phyloP scores from a whole-genome alignment of 2,888 invertebrate species.

The Nymphalis urticae region DNA sequence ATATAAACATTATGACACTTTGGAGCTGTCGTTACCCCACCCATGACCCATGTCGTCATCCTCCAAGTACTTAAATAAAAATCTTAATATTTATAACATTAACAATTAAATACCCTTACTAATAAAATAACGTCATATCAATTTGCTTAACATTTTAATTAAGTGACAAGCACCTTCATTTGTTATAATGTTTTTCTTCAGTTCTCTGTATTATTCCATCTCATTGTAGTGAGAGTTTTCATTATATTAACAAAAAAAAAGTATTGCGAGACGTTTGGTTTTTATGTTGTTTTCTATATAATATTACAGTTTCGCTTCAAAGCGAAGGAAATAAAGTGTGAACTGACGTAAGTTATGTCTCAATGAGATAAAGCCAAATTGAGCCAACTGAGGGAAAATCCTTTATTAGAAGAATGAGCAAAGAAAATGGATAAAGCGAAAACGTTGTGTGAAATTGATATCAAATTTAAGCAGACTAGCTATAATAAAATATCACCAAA shows the following conservation, averaged over 20 bases:
- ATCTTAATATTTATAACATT: too few relatives aligned
- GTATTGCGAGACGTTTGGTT: background rate
- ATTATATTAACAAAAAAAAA: conserved; percentile 11
- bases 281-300: conserved; percentile 13
- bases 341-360: conserved; percentile 32
- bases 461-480: too few relatives aligned
- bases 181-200: background rate
- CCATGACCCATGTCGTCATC: too few relatives aligned
- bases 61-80: too few relatives aligned
- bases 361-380: conserved; percentile 33
- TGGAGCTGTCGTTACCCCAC: too few relatives aligned
- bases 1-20: too few relatives aligned
- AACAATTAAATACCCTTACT: too few relatives aligned
- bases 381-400: conserved; percentile 28
- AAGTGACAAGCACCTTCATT: background rate
- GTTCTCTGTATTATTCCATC: background rate
- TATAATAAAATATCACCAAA: too few relatives aligned
- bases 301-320: conserved; percentile 22
- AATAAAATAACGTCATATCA: too few relatives aligned
- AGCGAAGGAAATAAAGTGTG: conserved; percentile 29
- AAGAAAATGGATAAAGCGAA: conserved; percentile 20
- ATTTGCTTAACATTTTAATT: too few relatives aligned
- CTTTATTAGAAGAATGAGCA: conserved; percentile 25
- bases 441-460: conserved; percentile 11
- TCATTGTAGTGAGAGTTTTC: background rate